phyloP scores from a whole-genome alignment of 2,888 invertebrate genomes.

The Corbicula japonica region DNA sequence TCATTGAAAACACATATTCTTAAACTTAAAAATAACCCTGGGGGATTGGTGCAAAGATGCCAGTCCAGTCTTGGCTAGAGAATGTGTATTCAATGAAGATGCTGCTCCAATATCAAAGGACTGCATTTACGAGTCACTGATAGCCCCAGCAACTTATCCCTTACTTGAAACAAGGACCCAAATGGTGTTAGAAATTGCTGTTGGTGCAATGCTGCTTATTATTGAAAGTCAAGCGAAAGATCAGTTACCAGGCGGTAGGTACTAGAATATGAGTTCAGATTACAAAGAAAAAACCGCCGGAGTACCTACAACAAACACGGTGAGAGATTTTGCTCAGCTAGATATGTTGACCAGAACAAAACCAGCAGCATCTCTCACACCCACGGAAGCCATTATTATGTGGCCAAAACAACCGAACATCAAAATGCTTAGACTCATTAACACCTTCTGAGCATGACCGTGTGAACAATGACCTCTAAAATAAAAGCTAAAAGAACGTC shows the following conservation, averaged over 20 bases:
- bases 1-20: slow-evolving; percentile 22
- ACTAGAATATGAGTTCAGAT: slow-evolving; percentile 8
- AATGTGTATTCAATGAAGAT: slow-evolving; percentile 17
- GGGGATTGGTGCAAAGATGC: slow-evolving; percentile 31
- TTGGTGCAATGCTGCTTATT: slow-evolving; percentile 44
- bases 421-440: slow-evolving; percentile 20
- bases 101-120: background rate
- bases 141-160: slow-evolving; percentile 8
- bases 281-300: background rate
- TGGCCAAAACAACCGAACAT: slow-evolving; percentile 51
- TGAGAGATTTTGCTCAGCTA: slow-evolving; percentile 31
- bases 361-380: slow-evolving; percentile 33
- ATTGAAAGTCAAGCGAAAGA: slow-evolving; percentile 51
- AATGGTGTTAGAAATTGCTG: slow-evolving; percentile 38
- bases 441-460: background rate
- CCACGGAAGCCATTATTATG: slow-evolving; percentile 45
- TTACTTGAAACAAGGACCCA: slow-evolving; percentile 32
- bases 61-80: slow-evolving; percentile 21
- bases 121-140: background rate
- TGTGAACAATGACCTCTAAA: background rate
- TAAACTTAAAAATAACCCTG: slow-evolving; percentile 17
- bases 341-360: slow-evolving; percentile 35
- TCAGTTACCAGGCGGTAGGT: slow-evolving; percentile 48
- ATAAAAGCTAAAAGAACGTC: slow-evolving; percentile 16
- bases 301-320: slow-evolving; percentile 37